Conservation (phyloP, 2,113 vertebrate species). For the Sitta europaea region DNA sequence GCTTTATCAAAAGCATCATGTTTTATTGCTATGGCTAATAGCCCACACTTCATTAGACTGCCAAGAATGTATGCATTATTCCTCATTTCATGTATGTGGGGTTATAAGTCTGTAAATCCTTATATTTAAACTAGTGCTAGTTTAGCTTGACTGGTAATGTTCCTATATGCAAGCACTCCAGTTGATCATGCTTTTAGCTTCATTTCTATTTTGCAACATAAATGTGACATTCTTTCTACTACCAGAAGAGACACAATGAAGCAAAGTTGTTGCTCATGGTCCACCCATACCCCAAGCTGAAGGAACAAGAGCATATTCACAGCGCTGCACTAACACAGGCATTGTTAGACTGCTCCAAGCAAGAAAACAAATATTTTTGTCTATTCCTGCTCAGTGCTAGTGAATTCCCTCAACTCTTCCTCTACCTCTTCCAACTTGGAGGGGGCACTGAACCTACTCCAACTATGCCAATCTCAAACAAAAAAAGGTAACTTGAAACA, state of each 20-base stretch:
- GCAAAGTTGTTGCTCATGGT: not conserved
- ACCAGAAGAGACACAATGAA: not conserved
- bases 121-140: not conserved
- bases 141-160: not conserved
- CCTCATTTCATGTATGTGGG: rapidly evolving
- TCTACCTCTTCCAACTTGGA: not conserved
- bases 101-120: not conserved
- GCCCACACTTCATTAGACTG: not conserved
- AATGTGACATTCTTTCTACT: not conserved
- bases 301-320: not conserved
- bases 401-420: not conserved
- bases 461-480: not conserved
- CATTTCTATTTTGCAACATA: not conserved
- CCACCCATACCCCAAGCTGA: not conserved
- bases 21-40: not conserved
- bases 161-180: not conserved
- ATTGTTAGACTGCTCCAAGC: not conserved
- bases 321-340: not conserved
- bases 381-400: not conserved
- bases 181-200: not conserved
- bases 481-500: not conserved
- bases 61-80: not conserved
- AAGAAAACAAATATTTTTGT: not conserved
- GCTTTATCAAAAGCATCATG: not conserved
- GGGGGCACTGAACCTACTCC: not conserved